Percentiles rank a stretch among this genome's conserved stretches.
phyloP scores from a whole-genome alignment of 2,113 vertebrate species.

The Pardalotus punctatus region DNA sequence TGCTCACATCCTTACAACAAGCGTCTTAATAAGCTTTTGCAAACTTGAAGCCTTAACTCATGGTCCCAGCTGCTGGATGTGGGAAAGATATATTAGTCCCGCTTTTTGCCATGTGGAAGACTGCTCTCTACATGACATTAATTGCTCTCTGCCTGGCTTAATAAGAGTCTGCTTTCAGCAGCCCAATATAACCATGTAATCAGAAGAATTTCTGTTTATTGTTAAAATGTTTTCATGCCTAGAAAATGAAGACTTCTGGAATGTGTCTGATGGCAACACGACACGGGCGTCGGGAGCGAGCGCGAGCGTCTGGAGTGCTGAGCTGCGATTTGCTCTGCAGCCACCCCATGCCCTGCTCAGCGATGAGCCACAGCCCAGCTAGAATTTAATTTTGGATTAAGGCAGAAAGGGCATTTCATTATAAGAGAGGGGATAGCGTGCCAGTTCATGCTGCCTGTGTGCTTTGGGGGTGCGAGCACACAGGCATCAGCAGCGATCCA shows the following conservation, averaged over 20 bases:
- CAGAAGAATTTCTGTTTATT: conserved; percentile 44
- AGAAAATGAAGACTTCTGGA: conserved; percentile 37
- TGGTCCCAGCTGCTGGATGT: conserved; percentile 13
- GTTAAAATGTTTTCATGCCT: conserved; percentile 34
- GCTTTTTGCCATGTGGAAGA: conserved; percentile 10
- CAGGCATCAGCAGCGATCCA: fast-evolving
- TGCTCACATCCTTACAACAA: not conserved
- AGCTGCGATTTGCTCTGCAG: not conserved
- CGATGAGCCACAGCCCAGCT: not conserved
- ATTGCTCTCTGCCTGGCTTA: conserved; percentile 33
- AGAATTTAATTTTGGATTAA: not conserved
- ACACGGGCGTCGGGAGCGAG: not conserved
- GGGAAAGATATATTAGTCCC: not conserved
- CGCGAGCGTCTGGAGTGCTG: not conserved
- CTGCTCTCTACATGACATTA: conserved; percentile 35
- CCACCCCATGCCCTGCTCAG: not conserved
- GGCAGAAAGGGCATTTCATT: not conserved
- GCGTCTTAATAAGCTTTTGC: not conserved
- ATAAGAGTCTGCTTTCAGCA: conserved; percentile 44
- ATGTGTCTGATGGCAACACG: not conserved
- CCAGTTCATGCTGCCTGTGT: not conserved
- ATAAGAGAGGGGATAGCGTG: not conserved
- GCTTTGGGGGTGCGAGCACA: not conserved
- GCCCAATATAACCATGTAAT: conserved; percentile 29
- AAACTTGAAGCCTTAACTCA: conserved; percentile 16